Conservation (phyloP, 37 sponge, comb jelly and placozoan genomes). For the Hexactinellida sp. region DNA sequence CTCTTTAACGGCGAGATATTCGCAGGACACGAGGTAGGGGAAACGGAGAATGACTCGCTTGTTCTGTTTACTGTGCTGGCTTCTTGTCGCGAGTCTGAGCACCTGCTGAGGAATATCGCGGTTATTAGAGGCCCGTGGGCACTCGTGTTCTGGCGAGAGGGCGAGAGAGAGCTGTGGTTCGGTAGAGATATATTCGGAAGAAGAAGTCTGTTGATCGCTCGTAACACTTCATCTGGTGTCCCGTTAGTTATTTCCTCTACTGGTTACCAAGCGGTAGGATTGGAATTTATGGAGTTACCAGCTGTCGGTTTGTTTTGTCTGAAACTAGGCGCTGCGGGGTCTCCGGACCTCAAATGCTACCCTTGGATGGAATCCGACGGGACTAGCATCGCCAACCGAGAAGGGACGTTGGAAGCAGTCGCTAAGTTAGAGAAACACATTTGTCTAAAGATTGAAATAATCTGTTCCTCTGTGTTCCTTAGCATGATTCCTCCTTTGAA, state of each 20-base stretch:
- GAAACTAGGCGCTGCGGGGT: not conserved
- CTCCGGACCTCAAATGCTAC: conserved; percentile 27
- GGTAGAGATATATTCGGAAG: conserved; percentile 94
- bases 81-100: not conserved
- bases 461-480: not conserved
- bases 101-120: conserved; percentile 24
- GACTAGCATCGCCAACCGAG: not conserved
- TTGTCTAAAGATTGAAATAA: not conserved
- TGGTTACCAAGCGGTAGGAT: conserved; percentile 5
- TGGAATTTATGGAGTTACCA: conserved; percentile 54
- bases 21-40: conserved; percentile 39
- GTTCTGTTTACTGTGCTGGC: conserved; percentile 30
- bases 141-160: conserved; percentile 44
- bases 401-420: not conserved
- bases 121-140: conserved; percentile 80
- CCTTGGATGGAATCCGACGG: conserved; percentile 55
- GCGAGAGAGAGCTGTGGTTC: conserved; percentile 62
- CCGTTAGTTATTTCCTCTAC: conserved; percentile 57
- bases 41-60: conserved; percentile 53
- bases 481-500: not conserved
- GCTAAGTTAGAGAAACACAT: not conserved
- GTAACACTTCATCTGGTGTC: not conserved
- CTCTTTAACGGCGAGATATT: conserved; percentile 92
- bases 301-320: conserved; percentile 38
- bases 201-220: conserved; percentile 71